These are phyloP conservation scores for Yponomeuta plumbellus DNA, from an alignment of 2,888 invertebrate species.

Conservation along the genomic window DNA sequence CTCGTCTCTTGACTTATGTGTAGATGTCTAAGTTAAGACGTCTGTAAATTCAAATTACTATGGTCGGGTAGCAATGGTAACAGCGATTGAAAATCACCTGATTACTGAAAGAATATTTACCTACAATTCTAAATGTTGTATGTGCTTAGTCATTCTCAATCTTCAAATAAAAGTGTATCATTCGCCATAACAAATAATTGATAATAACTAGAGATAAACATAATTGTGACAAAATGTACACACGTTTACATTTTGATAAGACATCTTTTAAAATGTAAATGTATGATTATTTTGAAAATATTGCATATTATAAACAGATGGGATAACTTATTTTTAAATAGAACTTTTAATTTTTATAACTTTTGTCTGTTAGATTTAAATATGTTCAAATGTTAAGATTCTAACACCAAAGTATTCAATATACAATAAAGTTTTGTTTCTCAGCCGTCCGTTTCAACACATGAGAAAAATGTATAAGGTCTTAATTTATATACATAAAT, in stretches of 20 bases:
- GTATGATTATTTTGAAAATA: not conserved
- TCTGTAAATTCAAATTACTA: not conserved
- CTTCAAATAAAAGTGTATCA: not conserved
- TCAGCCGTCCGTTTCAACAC: slow-evolving; percentile 7
- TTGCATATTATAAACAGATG: not conserved
- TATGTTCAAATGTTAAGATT: not conserved
- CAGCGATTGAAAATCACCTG: not conserved
- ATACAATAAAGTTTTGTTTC: not conserved
- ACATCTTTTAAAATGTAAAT: not conserved
- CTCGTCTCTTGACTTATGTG: no score
- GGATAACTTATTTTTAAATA: not conserved
- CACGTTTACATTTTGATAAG: not conserved
- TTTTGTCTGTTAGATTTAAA: not conserved
- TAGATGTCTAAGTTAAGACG: no score
- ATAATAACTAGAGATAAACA: not conserved
- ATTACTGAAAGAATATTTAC: slow-evolving; percentile 21
- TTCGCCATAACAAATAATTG: not conserved
- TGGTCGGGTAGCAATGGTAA: not conserved
- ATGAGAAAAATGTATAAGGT: not conserved
- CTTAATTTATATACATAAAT: not conserved
- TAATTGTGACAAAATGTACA: not conserved
- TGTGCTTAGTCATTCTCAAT: slow-evolving; percentile 43
- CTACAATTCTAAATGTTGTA: slow-evolving; percentile 44
- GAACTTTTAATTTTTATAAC: not conserved
- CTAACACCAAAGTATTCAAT: not conserved